Evolutionary conservation across 1,140 invertebrate species (phyloP).

Genomic region (Carcinoscorpius rotundicauda): DNA sequence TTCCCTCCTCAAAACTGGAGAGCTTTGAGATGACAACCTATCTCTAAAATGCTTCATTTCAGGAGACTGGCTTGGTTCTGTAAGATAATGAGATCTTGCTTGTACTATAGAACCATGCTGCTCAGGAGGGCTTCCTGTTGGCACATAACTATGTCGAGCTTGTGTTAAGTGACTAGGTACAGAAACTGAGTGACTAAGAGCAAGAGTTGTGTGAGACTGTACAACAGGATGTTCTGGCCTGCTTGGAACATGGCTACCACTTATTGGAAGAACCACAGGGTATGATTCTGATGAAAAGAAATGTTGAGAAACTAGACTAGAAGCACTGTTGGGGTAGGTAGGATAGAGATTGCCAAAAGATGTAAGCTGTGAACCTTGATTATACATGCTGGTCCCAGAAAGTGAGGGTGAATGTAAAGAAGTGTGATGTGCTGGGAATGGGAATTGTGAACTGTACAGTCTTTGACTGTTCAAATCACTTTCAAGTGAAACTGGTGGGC

Average conservation of each 20-base stretch:
- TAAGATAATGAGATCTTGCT: background rate
- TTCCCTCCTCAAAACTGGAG: no score
- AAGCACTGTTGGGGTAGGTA: background rate
- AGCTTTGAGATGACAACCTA: no score
- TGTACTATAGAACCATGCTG: background rate
- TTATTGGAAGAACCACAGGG: background rate
- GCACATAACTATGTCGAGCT: background rate
- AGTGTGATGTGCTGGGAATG: background rate
- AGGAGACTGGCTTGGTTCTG: no score
- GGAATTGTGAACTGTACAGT: background rate
- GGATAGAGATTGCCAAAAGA: background rate
- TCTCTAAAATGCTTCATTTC: no score
- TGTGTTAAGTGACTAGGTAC: background rate
- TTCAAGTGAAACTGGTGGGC: constrained; percentile 7
- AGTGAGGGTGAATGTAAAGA: background rate
- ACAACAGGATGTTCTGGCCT: background rate
- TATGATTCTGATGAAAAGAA: background rate
- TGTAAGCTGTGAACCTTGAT: background rate
- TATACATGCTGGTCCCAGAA: no score
- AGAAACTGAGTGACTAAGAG: background rate
- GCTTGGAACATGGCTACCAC: background rate
- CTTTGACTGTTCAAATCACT: constrained; percentile 3
- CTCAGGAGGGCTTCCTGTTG: background rate
- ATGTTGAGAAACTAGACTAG: background rate
- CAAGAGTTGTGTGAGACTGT: background rate